Percentiles rank a stretch among this genome's conserved stretches.
Evolutionary conservation across 2,113 vertebrate genomes (phyloP).

Genomic region (Sceloporus undulatus): DNA sequence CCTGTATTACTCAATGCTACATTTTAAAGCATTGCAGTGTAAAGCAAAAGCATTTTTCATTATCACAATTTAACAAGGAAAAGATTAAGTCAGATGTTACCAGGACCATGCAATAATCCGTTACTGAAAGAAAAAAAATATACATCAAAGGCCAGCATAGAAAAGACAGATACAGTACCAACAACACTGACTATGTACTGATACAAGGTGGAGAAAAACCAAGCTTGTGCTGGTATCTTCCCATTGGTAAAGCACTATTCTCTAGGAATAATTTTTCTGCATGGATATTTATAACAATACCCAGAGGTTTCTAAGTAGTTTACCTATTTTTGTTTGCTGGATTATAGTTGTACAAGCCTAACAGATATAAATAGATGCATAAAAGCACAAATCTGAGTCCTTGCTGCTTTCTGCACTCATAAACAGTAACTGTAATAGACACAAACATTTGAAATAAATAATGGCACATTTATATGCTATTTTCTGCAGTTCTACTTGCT

Average conservation of each 20-base stretch:
- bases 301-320: neutral
- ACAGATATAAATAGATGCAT: slow-evolving; percentile 29
- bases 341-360: neutral
- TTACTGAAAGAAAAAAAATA: neutral
- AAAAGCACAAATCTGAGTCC: slow-evolving; percentile 32
- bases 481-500: slow-evolving; percentile 27
- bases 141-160: neutral
- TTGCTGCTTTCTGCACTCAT: slow-evolving; percentile 13
- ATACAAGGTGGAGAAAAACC: neutral
- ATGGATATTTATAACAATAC: neutral
- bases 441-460: neutral
- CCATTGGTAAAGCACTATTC: neutral
- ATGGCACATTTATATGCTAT: neutral
- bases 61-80: slow-evolving; percentile 16
- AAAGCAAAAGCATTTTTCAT: neutral
- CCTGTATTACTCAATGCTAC: slow-evolving; percentile 33
- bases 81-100: neutral
- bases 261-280: neutral
- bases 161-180: neutral
- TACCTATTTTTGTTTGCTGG: neutral
- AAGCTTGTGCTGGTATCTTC: neutral
- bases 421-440: neutral
- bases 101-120: neutral
- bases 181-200: neutral
- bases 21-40: neutral